A percentile compares a stretch with the other conserved stretches of the same genome.
These are phyloP conservation scores for Chiloscyllium plagiosum DNA, from an alignment of 2,113 vertebrate genomes.

Conservation along the genomic window DNA sequence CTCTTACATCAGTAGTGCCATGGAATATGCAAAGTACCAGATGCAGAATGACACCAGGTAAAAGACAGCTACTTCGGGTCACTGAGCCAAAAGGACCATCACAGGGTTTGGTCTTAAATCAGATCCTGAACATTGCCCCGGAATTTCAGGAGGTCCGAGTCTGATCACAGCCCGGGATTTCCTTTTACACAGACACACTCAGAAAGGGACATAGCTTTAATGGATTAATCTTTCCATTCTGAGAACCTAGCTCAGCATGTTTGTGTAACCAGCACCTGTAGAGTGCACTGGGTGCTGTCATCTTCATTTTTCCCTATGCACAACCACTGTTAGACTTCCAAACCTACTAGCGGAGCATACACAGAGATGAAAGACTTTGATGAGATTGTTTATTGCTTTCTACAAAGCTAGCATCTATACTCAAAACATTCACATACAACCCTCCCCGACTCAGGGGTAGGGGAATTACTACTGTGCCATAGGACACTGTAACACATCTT, in stretches of 20 bases:
- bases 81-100: not conserved
- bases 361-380: no score
- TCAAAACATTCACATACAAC: no score
- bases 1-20: not conserved
- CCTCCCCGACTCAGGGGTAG: no score
- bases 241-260: not conserved
- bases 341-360: no score
- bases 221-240: not conserved
- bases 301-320: no score
- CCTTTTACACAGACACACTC: not conserved
- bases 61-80: not conserved
- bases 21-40: conserved; percentile 25
- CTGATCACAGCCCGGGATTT: not conserved
- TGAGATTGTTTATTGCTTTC: no score
- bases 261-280: no score
- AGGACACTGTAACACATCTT: no score
- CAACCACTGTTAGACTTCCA: no score
- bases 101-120: not conserved
- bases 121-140: not conserved
- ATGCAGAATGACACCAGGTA: conserved; percentile 26
- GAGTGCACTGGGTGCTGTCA: not conserved
- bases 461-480: no score
- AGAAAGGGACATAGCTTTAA: not conserved
- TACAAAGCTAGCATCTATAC: no score
- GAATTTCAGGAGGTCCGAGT: not conserved